These are phyloP conservation scores for Hypocryptadius cinnamomeus DNA, from an alignment of 2,113 vertebrate species.

Conservation along the genomic window DNA sequence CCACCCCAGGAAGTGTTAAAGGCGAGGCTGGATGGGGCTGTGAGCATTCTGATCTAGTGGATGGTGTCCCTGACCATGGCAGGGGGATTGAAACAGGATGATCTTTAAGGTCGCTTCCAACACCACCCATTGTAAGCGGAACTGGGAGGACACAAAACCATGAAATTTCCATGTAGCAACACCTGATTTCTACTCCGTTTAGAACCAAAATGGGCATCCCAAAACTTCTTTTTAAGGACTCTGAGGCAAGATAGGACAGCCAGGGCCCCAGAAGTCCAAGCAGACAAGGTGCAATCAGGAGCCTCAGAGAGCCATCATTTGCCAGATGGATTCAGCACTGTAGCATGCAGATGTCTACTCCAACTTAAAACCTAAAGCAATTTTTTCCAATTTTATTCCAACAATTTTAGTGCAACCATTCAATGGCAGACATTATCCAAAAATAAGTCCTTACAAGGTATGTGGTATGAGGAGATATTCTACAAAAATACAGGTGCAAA, in stretches of 20 bases:
- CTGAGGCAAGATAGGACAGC: background rate
- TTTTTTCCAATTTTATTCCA: background rate
- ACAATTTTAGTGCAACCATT: background rate
- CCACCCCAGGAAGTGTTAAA: background rate
- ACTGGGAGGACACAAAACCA: background rate
- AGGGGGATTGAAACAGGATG: too few species aligned
- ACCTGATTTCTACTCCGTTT: background rate
- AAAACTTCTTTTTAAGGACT: background rate
- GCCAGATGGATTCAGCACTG: background rate
- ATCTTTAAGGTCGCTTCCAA: background rate
- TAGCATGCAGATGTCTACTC: background rate
- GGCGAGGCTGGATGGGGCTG: background rate
- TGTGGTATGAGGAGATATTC: background rate
- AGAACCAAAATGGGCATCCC: background rate
- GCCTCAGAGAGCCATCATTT: background rate
- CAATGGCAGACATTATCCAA: background rate
- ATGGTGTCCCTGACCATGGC: background rate
- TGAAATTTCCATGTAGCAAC: background rate
- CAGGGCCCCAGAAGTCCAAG: background rate
- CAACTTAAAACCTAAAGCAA: background rate
- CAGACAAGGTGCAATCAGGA: background rate
- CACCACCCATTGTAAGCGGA: background rate
- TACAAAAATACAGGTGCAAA: background rate
- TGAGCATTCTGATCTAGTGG: background rate
- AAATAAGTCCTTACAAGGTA: background rate